Evolutionary conservation across 2,888 invertebrate genomes (phyloP).

Genomic region (Ornithoptera priamus): DNA sequence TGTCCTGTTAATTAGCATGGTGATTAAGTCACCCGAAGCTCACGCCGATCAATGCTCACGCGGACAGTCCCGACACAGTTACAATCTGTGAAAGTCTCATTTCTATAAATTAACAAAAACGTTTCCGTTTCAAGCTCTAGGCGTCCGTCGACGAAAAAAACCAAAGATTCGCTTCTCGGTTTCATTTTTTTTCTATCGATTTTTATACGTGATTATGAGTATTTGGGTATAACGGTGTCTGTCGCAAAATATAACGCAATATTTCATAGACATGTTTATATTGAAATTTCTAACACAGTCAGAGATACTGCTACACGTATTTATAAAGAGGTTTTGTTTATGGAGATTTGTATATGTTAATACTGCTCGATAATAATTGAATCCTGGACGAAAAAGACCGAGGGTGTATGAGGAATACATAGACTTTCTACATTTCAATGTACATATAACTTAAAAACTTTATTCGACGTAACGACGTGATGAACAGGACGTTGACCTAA

Average conservation of each 20-base stretch:
- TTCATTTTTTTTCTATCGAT: slow-evolving; percentile 2
- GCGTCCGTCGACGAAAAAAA: slow-evolving; percentile 3
- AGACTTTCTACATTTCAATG: no score
- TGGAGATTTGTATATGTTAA: no score
- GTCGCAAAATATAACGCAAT: background rate
- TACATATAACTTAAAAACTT: no score
- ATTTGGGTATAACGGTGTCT: slow-evolving; percentile 9
- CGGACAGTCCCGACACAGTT: slow-evolving; percentile 20
- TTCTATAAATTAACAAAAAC: slow-evolving; percentile 31
- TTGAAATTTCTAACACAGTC: background rate
- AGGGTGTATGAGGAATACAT: no score
- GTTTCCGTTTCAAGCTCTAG: slow-evolving; percentile 17
- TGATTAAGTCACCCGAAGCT: slow-evolving; percentile 16
- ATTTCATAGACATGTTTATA: background rate
- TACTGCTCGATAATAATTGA: no score
- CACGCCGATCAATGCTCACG: slow-evolving; percentile 15
- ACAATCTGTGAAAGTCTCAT: slow-evolving; percentile 27
- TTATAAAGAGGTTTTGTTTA: no score
- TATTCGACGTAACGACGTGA: no score
- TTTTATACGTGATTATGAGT: slow-evolving; percentile 12
- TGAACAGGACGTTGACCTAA: no score
- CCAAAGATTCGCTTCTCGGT: slow-evolving; percentile 9
- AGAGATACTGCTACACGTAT: no score
- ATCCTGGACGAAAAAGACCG: no score
- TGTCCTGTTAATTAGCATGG: slow-evolving; percentile 3